A percentile compares a stretch with the other conserved stretches of the same genome.
Evolutionary conservation across 2,888 invertebrate species (phyloP).

Genomic region (Acrobasis repandana): DNA sequence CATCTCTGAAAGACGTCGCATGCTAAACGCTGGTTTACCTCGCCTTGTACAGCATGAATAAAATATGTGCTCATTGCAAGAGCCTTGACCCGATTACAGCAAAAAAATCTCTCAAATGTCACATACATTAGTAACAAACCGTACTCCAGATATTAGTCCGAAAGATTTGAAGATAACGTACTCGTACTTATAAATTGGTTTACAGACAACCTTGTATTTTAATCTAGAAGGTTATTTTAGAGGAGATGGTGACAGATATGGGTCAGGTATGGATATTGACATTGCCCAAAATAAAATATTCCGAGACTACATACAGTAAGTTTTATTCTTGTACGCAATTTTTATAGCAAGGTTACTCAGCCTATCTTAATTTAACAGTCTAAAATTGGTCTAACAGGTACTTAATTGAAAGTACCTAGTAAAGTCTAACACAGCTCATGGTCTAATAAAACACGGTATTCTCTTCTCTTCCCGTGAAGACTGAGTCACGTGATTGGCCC

Average conservation of each 20-base stretch:
- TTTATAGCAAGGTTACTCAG: no score
- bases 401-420: no score
- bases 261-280: not conserved
- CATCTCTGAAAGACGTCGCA: conserved; percentile 45
- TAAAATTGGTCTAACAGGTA: no score
- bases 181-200: not conserved
- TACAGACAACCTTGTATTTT: conserved; percentile 1
- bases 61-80: conserved; percentile 55
- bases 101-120: conserved; percentile 28
- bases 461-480: no score
- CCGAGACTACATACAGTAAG: no score
- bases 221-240: conserved; percentile 4
- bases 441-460: no score
- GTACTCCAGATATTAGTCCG: conserved; percentile 19
- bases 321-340: no score
- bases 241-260: not conserved
- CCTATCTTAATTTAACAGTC: no score
- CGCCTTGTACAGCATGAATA: conserved; percentile 55
- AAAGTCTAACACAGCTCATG: no score
- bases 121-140: not conserved
- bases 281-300: not conserved
- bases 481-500: no score
- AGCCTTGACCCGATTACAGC: conserved; percentile 64
- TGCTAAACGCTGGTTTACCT: conserved; percentile 49
- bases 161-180: conserved; percentile 5